These are phyloP conservation scores for Stenolophus ochropezus DNA, from an alignment of 2,888 invertebrate species.

Conservation along the genomic window DNA sequence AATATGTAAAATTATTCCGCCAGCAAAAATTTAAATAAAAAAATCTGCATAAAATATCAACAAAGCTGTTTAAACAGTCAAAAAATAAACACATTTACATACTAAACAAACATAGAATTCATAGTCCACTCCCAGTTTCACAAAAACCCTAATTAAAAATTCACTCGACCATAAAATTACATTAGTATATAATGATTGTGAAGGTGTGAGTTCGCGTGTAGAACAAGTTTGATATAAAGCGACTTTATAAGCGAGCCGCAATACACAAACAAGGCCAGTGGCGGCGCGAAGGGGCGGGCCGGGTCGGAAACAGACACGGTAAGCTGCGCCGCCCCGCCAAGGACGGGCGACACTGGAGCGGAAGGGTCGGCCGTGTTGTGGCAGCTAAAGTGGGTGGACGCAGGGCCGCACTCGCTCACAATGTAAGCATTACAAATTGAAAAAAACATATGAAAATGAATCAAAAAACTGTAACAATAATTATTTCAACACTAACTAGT, in stretches of 20 bases:
- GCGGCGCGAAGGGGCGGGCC: background rate
- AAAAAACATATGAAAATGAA: no score
- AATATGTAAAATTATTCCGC: background rate
- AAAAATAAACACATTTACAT: constrained; percentile 21
- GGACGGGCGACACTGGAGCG: constrained; percentile 3
- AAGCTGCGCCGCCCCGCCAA: constrained; percentile 8
- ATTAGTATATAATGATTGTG: constrained; percentile 43
- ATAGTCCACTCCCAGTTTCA: background rate
- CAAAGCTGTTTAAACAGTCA: constrained; percentile 11
- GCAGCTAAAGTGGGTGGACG: constrained; percentile 9
- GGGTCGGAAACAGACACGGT: background rate
- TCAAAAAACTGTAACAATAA: no score
- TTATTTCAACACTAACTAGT: no score
- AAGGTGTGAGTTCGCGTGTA: constrained; percentile 43
- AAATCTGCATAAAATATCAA: background rate
- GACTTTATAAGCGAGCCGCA: constrained; percentile 41
- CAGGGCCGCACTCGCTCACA: background rate
- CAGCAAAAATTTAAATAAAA: constrained; percentile 24
- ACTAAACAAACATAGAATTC: constrained; percentile 19
- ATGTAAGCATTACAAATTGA: no score
- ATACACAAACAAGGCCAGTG: constrained; percentile 33
- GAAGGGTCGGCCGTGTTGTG: constrained; percentile 38
- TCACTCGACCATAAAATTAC: constrained; percentile 38
- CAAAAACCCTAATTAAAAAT: constrained; percentile 41
- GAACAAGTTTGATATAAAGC: constrained; percentile 41